A percentile compares a stretch with the other conserved stretches of the same genome.
Conservation (phyloP, 2,888 invertebrate species). For the Athetis lepigone region DNA sequence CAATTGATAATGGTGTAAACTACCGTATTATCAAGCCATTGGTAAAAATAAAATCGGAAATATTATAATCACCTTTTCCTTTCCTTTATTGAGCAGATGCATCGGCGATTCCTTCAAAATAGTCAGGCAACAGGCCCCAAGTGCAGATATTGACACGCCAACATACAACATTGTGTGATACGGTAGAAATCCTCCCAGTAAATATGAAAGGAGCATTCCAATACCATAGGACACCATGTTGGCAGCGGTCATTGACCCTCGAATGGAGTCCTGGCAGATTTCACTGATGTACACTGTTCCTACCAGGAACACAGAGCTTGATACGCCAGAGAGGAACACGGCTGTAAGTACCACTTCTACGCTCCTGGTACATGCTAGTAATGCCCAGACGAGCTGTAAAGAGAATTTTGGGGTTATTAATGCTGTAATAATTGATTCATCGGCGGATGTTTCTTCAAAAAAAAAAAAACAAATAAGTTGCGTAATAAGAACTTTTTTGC, state of each 20-base stretch:
- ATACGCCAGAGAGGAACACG: conserved; percentile 55
- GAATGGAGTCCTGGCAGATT: conserved; percentile 61
- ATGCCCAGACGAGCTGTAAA: conserved; percentile 51
- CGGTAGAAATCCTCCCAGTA: conserved; percentile 49
- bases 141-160: conserved; percentile 32
- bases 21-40: not conserved
- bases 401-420: too few relatives aligned
- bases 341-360: conserved; percentile 53
- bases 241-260: conserved; percentile 59
- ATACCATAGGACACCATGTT: conserved; percentile 56
- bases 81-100: conserved; percentile 41
- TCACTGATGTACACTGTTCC: conserved; percentile 59
- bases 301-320: conserved; percentile 49
- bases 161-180: conserved; percentile 54
- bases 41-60: not conserved
- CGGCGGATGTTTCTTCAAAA: too few relatives aligned
- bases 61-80: conserved; percentile 44
- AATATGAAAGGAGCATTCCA: conserved; percentile 54
- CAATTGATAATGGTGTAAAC: too few relatives aligned
- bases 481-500: too few relatives aligned
- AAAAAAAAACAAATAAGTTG: too few relatives aligned
- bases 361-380: conserved; percentile 39
- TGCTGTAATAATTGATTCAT: too few relatives aligned
- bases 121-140: conserved; percentile 16
- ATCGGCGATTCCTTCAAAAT: conserved; percentile 55